Evolutionary conservation across 2,113 vertebrate genomes (phyloP).

Genomic region (Cricetomys ansorgei): DNA sequence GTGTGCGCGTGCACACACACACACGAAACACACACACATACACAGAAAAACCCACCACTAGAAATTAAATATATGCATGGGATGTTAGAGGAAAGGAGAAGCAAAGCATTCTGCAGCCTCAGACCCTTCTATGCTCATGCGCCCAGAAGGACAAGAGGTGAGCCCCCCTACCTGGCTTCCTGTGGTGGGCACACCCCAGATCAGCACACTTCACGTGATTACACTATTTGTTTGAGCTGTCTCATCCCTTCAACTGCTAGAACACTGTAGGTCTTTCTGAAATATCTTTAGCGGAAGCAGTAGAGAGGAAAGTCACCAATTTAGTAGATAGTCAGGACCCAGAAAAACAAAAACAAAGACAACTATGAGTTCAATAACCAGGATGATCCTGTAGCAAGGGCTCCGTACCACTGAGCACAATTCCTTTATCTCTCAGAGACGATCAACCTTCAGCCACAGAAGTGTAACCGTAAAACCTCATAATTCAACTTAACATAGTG

Average conservation of each 20-base stretch:
- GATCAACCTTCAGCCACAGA: conserved; percentile 85
- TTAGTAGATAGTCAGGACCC: conserved; percentile 26
- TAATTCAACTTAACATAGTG: conserved; percentile 86
- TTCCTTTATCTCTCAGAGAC: conserved; percentile 85
- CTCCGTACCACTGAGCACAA: conserved; percentile 75
- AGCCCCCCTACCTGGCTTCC: background rate
- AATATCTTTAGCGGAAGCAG: background rate
- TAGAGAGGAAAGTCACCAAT: conserved; percentile 66
- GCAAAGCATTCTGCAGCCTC: background rate
- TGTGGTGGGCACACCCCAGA: background rate
- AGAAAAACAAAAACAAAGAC: conserved; percentile 11
- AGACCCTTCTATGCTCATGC: background rate
- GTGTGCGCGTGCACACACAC: background rate
- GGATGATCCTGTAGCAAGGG: conserved; percentile 77
- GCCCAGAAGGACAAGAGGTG: background rate
- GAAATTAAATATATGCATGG: background rate
- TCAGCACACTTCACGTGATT: background rate
- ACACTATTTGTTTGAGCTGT: background rate
- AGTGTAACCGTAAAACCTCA: conserved; percentile 85
- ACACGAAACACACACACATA: background rate
- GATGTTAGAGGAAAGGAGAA: background rate
- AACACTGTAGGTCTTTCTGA: background rate
- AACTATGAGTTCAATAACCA: conserved; percentile 77
- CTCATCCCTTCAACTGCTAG: conserved; percentile 20
- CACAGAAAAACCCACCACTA: background rate